Conservation (phyloP, 1,140 invertebrate genomes). For the Pygmarrhopalites habei region DNA sequence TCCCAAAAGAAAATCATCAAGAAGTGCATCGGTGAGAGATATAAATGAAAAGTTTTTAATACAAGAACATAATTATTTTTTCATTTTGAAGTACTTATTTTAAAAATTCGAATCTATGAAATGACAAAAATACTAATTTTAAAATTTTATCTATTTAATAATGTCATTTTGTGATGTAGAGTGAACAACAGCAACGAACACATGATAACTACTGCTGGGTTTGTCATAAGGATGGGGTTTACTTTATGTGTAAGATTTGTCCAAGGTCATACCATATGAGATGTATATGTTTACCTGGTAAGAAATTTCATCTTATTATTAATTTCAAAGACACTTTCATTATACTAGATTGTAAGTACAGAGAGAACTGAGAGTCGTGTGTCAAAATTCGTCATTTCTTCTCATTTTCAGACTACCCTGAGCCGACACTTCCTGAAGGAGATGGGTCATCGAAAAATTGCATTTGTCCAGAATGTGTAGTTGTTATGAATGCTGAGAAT, state of each 20-base stretch:
- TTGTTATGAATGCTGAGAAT: slow-evolving; percentile 69
- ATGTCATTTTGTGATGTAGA: background rate
- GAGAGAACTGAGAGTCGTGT: too few species aligned
- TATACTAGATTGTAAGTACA: too few species aligned
- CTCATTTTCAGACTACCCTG: too few species aligned
- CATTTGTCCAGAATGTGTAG: slow-evolving; percentile 80
- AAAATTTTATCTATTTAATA: background rate
- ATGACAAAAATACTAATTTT: too few species aligned
- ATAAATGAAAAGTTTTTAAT: background rate
- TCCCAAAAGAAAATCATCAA: slow-evolving; percentile 25
- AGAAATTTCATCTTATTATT: too few species aligned
- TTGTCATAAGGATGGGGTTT: slow-evolving; percentile 64
- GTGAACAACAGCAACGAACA: background rate
- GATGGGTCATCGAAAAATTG: slow-evolving; percentile 54
- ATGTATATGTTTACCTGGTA: slow-evolving; percentile 54
- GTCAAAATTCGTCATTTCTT: too few species aligned
- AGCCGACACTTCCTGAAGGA: slow-evolving; percentile 49
- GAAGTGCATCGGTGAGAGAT: slow-evolving; percentile 23
- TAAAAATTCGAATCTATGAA: background rate
- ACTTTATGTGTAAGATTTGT: slow-evolving; percentile 67
- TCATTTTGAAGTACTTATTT: background rate
- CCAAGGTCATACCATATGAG: slow-evolving; percentile 62
- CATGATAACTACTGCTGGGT: slow-evolving; percentile 80
- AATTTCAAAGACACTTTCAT: too few species aligned
- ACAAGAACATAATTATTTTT: background rate